phyloP scores from a whole-genome alignment of 2,113 vertebrate species.

The Sialia sialis region DNA sequence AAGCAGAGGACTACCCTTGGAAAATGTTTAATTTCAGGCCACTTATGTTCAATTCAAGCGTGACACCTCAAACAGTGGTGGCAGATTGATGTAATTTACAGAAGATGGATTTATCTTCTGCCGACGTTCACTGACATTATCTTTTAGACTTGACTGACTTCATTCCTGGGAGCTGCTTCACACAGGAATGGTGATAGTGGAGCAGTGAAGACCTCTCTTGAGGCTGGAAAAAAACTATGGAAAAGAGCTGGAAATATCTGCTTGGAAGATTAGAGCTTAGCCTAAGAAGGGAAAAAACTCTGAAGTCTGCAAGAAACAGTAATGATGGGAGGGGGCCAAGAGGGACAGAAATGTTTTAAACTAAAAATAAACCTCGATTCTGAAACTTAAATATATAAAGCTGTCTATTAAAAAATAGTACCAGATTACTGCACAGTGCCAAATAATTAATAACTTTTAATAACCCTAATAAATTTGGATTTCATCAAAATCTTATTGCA shows the following conservation, averaged over 20 bases:
- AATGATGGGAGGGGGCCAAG: background rate
- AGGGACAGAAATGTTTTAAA: slow-evolving; percentile 8
- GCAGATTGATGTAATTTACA: background rate
- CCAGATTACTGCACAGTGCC: slow-evolving; percentile 54
- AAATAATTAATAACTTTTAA: slow-evolving; percentile 74
- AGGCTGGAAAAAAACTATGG: background rate
- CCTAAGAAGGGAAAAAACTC: background rate
- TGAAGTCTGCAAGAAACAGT: background rate
- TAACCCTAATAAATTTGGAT: slow-evolving; percentile 70
- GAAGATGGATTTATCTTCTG: background rate
- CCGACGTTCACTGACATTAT: background rate
- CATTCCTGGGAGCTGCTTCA: background rate
- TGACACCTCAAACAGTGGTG: background rate
- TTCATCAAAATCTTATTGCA: slow-evolving; percentile 66
- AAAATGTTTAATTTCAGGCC: background rate
- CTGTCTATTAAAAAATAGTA: slow-evolving; percentile 50
- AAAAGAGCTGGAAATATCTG: background rate
- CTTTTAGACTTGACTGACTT: background rate
- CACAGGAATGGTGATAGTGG: background rate
- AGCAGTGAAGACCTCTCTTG: background rate
- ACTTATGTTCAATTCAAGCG: background rate
- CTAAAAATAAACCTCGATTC: slow-evolving; percentile 16
- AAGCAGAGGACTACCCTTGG: background rate
- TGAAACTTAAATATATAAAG: slow-evolving; percentile 63
- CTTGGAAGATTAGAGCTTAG: background rate